Conservation (phyloP, 2,797 vertebrate genomes). For the Melanotaenia boesemani region DNA sequence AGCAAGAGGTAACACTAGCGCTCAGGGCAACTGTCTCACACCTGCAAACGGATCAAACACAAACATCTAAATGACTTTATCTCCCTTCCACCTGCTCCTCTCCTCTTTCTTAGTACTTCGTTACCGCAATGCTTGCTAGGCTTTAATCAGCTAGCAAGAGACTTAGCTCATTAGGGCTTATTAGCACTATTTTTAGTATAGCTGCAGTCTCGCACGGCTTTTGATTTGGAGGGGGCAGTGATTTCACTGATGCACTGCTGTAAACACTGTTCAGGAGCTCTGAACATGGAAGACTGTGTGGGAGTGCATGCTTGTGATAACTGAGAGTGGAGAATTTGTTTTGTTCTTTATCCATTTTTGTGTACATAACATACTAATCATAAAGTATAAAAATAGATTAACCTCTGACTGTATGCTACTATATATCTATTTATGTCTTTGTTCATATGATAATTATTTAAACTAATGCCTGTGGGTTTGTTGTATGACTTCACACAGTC, state of each 20-base stretch:
- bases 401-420: constrained; percentile 1
- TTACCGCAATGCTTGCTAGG: constrained; percentile 46
- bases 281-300: constrained; percentile 1
- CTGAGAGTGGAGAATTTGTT: constrained; percentile 16
- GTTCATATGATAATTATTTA: not conserved
- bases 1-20: constrained; percentile 89
- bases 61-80: constrained; percentile 21
- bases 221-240: constrained; percentile 48
- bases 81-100: constrained; percentile 29
- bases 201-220: constrained; percentile 53
- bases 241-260: constrained; percentile 21
- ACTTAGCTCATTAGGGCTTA: constrained; percentile 70
- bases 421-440: not conserved
- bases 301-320: not conserved
- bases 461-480: not conserved
- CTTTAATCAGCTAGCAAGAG: constrained; percentile 63
- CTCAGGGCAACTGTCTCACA: not conserved
- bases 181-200: constrained; percentile 73
- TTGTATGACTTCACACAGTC: not conserved
- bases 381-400: constrained; percentile 12
- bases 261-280: constrained; percentile 52
- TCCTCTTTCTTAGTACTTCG: constrained; percentile 28
- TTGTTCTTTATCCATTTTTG: constrained; percentile 23
- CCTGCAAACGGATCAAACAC: not conserved
- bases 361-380: constrained; percentile 6